Evolutionary conservation across 1,140 invertebrate species (phyloP).

Genomic region (Papilio helenus): DNA sequence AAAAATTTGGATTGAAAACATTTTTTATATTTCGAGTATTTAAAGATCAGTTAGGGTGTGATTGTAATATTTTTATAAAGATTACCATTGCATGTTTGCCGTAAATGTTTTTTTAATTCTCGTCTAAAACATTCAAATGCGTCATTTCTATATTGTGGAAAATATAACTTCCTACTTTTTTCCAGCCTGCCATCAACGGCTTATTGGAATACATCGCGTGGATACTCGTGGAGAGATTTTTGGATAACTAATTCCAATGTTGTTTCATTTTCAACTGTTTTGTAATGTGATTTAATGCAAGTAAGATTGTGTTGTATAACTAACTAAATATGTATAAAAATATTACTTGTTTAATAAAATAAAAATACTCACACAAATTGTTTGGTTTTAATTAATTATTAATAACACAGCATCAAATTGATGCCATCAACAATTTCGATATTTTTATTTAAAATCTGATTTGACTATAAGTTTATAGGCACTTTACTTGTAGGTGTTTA

Average conservation of each 20-base stretch:
- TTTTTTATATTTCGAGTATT: too few relatives aligned
- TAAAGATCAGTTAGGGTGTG: too few relatives aligned
- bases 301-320: neutral
- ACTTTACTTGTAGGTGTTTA: neutral
- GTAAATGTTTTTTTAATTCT: too few relatives aligned
- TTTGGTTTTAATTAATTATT: neutral
- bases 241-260: neutral
- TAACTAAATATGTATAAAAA: slow-evolving; percentile 12
- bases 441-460: neutral
- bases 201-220: neutral
- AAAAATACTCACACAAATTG: neutral
- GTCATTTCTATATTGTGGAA: too few relatives aligned
- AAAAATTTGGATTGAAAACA: too few relatives aligned
- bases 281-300: slow-evolving; percentile 16
- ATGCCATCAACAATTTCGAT: neutral
- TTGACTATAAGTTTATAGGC: neutral
- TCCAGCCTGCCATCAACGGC: neutral
- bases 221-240: too few relatives aligned
- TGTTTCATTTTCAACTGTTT: neutral
- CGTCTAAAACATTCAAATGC: too few relatives aligned
- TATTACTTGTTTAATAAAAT: neutral
- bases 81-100: too few relatives aligned
- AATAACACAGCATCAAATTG: neutral
- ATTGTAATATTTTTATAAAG: too few relatives aligned
- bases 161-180: neutral